Percentiles rank a stretch among this genome's conserved stretches.
phyloP scores from a whole-genome alignment of 1,140 invertebrate species.

The Pissodes strobi region DNA sequence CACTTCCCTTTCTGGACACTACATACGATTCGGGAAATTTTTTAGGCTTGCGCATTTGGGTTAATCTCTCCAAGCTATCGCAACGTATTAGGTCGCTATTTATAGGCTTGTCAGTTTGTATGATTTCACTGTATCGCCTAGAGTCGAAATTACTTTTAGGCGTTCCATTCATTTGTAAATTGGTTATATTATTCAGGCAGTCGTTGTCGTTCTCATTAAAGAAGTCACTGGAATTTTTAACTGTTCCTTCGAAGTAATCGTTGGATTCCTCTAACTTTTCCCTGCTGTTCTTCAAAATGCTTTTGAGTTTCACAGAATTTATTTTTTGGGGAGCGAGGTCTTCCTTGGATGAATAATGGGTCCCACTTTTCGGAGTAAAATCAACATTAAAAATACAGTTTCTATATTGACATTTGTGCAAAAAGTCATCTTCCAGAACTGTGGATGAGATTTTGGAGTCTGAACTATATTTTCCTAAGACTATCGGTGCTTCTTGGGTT shows the following conservation, averaged over 20 bases:
- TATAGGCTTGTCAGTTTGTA: constrained; percentile 41
- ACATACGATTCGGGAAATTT: constrained; percentile 54
- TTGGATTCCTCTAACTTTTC: constrained; percentile 31
- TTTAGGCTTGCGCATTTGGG: constrained; percentile 42
- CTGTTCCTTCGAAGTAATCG: background rate
- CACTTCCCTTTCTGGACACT: constrained; percentile 42
- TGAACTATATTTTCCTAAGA: constrained; percentile 42
- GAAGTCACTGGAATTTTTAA: background rate
- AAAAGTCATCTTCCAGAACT: constrained; percentile 46
- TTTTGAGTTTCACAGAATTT: constrained; percentile 39
- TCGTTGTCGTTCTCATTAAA: constrained; percentile 25
- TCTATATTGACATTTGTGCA: constrained; percentile 52
- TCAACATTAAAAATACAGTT: constrained; percentile 55
- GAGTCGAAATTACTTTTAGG: constrained; percentile 28
- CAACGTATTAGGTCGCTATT: constrained; percentile 48
- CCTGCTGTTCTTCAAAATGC: constrained; percentile 47
- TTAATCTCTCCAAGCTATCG: constrained; percentile 50
- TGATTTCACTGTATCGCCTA: constrained; percentile 48
- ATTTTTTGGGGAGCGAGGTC: constrained; percentile 33
- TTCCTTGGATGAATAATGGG: constrained; percentile 29
- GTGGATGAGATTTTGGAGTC: constrained; percentile 40
- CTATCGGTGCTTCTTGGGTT: constrained; percentile 20
- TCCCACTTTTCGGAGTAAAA: constrained; percentile 40
- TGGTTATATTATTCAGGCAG: constrained; percentile 40
- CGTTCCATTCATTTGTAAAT: constrained; percentile 36